Evolutionary conservation across 2,797 vertebrate species (phyloP).

Genomic region (Huso huso): DNA sequence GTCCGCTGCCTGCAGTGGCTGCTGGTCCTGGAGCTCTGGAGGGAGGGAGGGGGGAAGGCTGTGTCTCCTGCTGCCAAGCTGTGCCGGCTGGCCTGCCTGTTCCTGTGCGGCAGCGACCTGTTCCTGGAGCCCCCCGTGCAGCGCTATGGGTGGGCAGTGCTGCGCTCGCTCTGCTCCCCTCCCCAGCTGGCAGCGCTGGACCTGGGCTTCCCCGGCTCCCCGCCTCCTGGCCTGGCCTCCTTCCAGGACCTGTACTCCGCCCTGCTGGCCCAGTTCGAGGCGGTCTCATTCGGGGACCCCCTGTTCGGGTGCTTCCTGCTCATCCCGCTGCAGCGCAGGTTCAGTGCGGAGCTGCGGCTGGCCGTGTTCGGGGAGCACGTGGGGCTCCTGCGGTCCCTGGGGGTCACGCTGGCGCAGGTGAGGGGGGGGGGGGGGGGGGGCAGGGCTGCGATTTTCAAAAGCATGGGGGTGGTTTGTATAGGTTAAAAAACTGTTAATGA

Average conservation of each 20-base stretch:
- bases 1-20: conserved; percentile 84
- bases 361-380: conserved; percentile 86
- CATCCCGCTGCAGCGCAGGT: conserved; percentile 80
- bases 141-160: conserved; percentile 66
- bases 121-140: conserved; percentile 82
- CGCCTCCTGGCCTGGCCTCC: conserved; percentile 82
- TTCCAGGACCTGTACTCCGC: conserved; percentile 84
- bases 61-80: conserved; percentile 78
- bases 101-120: conserved; percentile 87
- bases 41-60: conserved; percentile 59
- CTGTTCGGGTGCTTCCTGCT: conserved; percentile 88
- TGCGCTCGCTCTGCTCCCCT: conserved; percentile 64
- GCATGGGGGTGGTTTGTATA: too few species aligned
- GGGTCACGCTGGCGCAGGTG: conserved; percentile 79
- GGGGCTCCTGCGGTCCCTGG: conserved; percentile 75
- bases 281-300: conserved; percentile 86
- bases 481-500: too few species aligned
- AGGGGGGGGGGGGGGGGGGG: not conserved
- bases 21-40: conserved; percentile 86
- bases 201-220: conserved; percentile 64
- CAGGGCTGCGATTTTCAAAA: not conserved
- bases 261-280: conserved; percentile 85
- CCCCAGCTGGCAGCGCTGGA: conserved; percentile 65
- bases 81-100: conserved; percentile 82
- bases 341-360: conserved; percentile 69